Conservation (phyloP, 23 tunicate genomes). For the Trididemnum miniatum region DNA sequence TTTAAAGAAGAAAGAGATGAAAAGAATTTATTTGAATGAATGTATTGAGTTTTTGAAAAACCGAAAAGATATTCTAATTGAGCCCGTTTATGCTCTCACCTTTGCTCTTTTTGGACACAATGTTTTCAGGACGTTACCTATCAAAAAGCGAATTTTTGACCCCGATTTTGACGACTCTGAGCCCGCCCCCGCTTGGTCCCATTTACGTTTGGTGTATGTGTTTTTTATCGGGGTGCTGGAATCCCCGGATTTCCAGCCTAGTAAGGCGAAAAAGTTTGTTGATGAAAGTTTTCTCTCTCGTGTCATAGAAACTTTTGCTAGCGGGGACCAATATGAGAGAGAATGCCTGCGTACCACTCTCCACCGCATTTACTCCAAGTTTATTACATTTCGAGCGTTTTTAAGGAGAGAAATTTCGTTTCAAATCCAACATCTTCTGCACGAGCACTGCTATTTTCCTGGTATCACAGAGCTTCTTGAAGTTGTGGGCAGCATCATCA, state of each 20-base stretch:
- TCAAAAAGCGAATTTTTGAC: slow-evolving; percentile 28
- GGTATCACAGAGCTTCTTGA: slow-evolving; percentile 87
- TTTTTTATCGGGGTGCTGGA: slow-evolving; percentile 73
- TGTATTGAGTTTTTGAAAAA: slow-evolving; percentile 65
- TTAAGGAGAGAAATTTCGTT: slow-evolving; percentile 58
- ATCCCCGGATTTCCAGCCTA: slow-evolving; percentile 73
- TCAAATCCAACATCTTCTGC: slow-evolving; percentile 46
- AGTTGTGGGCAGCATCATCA: slow-evolving; percentile 87
- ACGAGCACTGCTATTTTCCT: slow-evolving; percentile 52
- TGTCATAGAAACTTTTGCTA: slow-evolving; percentile 46
- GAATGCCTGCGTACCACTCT: slow-evolving; percentile 55
- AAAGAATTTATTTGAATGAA: slow-evolving; percentile 60
- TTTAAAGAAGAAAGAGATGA: slow-evolving; percentile 52
- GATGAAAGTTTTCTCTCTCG: slow-evolving; percentile 46
- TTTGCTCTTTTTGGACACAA: slow-evolving; percentile 63
- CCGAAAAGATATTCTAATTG: slow-evolving; percentile 60
- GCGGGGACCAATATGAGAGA: slow-evolving; percentile 62
- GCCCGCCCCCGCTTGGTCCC: slow-evolving; percentile 71
- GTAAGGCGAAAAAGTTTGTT: slow-evolving; percentile 77
- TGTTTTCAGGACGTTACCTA: slow-evolving; percentile 47
- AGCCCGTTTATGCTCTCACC: slow-evolving; percentile 65
- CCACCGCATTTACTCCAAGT: slow-evolving; percentile 87
- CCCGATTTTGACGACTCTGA: slow-evolving; percentile 83
- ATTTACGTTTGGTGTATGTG: slow-evolving; percentile 66
- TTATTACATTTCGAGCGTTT: slow-evolving; percentile 67